A percentile compares a stretch with the other conserved stretches of the same genome.
Evolutionary conservation across 1,140 invertebrate species (phyloP).

Genomic region (Temnothorax nylanderi): DNA sequence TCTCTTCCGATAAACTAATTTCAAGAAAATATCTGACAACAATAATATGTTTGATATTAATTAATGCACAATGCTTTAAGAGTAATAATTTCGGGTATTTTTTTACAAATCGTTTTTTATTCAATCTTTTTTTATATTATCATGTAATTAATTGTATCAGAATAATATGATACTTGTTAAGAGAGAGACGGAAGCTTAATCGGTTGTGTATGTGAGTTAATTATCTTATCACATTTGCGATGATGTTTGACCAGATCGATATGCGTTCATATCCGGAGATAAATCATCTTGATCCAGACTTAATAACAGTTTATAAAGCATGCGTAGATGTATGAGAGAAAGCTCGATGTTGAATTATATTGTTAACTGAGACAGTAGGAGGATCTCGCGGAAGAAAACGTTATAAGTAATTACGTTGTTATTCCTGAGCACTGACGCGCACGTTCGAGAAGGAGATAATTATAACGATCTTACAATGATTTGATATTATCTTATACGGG

Average conservation of each 20-base stretch:
- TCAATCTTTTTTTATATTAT: not conserved
- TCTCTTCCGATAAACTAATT: constrained; percentile 41
- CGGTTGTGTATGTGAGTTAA: constrained; percentile 1
- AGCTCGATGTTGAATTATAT: constrained; percentile 46
- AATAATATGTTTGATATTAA: constrained; percentile 1
- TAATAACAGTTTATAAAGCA: constrained; percentile 18
- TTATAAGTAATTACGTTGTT: constrained; percentile 47
- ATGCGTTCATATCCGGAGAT: constrained; percentile 30
- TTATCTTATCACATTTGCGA: constrained; percentile 31
- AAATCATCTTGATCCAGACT: constrained; percentile 43
- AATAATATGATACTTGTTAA: not conserved
- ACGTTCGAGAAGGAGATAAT: constrained; percentile 17
- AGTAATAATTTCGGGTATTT: not conserved
- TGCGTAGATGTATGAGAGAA: constrained; percentile 40
- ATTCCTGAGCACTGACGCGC: constrained; percentile 11
- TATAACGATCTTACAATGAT: constrained; percentile 35
- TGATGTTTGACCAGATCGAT: constrained; percentile 22
- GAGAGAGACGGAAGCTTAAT: not conserved
- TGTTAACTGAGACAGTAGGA: constrained; percentile 46
- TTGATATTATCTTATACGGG: not conserved
- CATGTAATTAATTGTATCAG: not conserved
- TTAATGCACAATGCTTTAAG: not conserved
- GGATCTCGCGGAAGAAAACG: constrained; percentile 47
- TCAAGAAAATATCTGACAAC: not conserved
- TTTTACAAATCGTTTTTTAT: not conserved